Evolutionary conservation across 1,140 invertebrate genomes (phyloP).

Genomic region (Scaptomyza graminum): DNA sequence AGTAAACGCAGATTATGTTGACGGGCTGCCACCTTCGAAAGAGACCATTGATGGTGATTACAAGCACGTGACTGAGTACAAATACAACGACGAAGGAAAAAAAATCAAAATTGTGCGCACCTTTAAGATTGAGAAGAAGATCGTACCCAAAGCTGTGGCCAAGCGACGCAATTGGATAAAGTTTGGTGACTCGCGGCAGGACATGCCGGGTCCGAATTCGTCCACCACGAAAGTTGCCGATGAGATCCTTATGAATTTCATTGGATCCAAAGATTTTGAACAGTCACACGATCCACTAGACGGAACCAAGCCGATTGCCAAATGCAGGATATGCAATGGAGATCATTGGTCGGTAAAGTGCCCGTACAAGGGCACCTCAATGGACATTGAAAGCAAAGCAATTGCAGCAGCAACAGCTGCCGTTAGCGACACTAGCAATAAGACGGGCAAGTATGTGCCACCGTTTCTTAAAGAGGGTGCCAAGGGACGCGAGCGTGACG

Average conservation of each 20-base stretch:
- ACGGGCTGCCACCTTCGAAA: constrained; percentile 89
- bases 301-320: constrained; percentile 88
- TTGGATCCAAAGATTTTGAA: constrained; percentile 93
- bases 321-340: constrained; percentile 96
- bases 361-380: constrained; percentile 96
- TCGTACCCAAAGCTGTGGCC: constrained; percentile 96
- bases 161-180: constrained; percentile 96
- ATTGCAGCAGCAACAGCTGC: constrained; percentile 64
- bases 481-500: constrained; percentile 88
- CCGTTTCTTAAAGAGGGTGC: constrained; percentile 94
- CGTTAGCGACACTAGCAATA: constrained; percentile 66
- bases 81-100: constrained; percentile 94
- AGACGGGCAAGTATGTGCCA: constrained; percentile 91
- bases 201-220: constrained; percentile 97
- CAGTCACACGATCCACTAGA: constrained; percentile 90
- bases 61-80: constrained; percentile 97
- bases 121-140: constrained; percentile 95
- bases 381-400: constrained; percentile 84
- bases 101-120: constrained; percentile 93
- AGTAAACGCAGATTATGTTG: constrained; percentile 92
- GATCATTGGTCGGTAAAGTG: constrained; percentile 99
- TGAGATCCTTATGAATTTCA: constrained; percentile 97
- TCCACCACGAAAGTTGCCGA: constrained; percentile 97
- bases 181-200: constrained; percentile 95
- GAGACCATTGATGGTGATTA: constrained; percentile 93